phyloP scores from a whole-genome alignment of 2,797 vertebrate genomes.

The Ceryle rudis region DNA sequence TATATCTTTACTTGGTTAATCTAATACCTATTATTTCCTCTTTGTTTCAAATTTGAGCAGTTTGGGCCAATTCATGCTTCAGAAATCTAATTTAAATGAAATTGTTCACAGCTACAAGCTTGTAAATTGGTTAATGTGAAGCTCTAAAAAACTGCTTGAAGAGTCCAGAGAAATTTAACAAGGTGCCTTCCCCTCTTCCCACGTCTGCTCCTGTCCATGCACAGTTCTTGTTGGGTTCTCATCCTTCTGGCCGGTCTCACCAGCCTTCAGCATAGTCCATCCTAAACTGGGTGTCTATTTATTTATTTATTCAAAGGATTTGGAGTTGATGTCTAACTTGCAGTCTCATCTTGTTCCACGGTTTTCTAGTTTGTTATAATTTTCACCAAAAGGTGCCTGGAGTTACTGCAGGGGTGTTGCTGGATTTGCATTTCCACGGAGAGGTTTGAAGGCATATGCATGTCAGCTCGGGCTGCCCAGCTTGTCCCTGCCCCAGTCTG shows the following conservation, averaged over 20 bases:
- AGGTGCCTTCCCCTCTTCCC: neutral
- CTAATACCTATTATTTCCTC: neutral
- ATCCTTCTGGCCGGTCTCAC: fast-evolving
- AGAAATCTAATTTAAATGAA: conserved; percentile 9
- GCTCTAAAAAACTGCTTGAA: neutral
- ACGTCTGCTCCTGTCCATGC: neutral
- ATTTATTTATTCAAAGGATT: neutral
- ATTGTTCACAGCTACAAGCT: conserved; percentile 1
- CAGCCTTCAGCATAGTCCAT: neutral
- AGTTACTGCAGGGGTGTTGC: neutral
- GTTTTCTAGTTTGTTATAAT: neutral
- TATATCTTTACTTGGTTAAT: neutral
- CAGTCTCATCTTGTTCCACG: neutral
- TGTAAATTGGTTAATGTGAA: neutral
- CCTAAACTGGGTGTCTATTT: neutral
- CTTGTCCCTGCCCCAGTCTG: neutral
- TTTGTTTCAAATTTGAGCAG: neutral
- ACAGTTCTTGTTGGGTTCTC: neutral
- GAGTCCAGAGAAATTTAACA: neutral
- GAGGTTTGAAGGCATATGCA: neutral
- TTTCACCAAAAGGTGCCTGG: neutral
- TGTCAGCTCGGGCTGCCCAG: neutral
- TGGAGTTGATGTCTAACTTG: neutral
- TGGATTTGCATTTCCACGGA: neutral
- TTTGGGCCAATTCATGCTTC: neutral